Conservation (phyloP, 2,797 vertebrate species). For the Acanthiza pusilla region DNA sequence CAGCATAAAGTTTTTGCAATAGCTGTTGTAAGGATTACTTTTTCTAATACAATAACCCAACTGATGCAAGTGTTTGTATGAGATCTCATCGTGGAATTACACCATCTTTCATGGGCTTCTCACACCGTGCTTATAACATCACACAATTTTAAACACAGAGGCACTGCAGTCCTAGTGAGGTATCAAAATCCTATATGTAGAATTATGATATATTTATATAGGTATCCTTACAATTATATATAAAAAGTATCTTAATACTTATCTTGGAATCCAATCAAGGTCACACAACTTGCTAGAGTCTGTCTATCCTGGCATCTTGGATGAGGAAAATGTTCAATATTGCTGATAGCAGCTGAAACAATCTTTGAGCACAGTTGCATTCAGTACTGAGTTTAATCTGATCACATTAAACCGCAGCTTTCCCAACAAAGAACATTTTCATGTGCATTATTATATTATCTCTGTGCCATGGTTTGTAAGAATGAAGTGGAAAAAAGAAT, state of each 20-base stretch:
- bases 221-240: background rate
- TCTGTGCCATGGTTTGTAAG: background rate
- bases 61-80: background rate
- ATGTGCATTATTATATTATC: background rate
- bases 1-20: background rate
- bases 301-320: background rate
- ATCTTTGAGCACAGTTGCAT: background rate
- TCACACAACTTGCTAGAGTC: background rate
- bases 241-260: background rate
- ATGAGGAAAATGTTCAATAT: background rate
- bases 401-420: background rate
- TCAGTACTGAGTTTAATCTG: background rate
- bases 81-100: background rate
- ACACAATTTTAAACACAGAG: background rate
- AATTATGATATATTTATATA: background rate
- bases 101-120: background rate
- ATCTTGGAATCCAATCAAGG: background rate
- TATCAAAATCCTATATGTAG: background rate
- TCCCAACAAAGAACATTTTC: background rate
- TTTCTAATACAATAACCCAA: background rate
- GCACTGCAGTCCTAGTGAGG: background rate
- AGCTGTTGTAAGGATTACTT: background rate
- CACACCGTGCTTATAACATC: background rate
- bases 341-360: background rate
- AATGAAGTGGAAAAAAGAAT: background rate